Evolutionary conservation across 2,113 vertebrate species (phyloP).

Genomic region (Prunella fulvescens): DNA sequence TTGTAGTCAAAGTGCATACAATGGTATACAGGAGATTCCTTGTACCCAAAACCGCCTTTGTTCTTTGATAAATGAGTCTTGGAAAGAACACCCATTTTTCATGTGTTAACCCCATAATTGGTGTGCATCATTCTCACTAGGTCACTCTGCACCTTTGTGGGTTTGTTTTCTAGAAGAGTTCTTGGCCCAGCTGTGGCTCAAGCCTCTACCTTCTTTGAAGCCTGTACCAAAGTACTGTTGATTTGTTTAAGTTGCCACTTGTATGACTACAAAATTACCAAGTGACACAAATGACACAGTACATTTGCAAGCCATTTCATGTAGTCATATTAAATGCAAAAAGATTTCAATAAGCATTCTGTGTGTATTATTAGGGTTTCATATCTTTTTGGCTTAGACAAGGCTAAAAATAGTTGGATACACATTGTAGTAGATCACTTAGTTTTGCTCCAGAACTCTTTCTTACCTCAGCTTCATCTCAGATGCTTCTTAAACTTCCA

Average conservation of each 20-base stretch:
- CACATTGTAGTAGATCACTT: background rate
- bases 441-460: background rate
- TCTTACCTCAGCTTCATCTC: background rate
- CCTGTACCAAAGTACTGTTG: background rate
- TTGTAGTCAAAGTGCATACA: background rate
- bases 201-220: background rate
- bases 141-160: background rate
- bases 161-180: background rate
- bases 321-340: background rate
- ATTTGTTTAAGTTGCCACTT: background rate
- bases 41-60: background rate
- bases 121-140: background rate
- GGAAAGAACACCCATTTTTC: background rate
- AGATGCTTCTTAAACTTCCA: background rate
- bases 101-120: background rate
- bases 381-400: background rate
- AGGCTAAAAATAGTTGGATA: background rate
- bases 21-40: background rate
- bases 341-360: background rate
- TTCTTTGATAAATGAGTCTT: background rate
- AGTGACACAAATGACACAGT: background rate
- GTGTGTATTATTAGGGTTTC: background rate
- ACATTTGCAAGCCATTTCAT: background rate
- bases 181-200: background rate
- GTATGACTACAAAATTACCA: background rate